Base-by-base conservation (phyloP, 2,113 vertebrate genomes). In the Cyphomyrus discorhynchus region DNA sequence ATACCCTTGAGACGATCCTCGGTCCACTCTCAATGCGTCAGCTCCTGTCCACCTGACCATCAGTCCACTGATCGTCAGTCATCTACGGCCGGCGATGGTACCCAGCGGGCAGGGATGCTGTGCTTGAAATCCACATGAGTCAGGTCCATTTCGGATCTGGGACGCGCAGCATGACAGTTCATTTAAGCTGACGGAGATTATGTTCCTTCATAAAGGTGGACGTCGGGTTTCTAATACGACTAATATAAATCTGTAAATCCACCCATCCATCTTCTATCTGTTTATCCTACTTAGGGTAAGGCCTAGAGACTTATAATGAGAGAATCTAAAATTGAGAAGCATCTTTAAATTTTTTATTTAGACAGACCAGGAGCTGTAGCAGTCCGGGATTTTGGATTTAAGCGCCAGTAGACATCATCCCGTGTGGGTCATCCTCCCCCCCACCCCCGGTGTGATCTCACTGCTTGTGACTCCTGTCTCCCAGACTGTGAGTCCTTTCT, bases 21-120 rank as follows among this genome's bases (percentile, higher is more conserved):
- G 21, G 70, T 83, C 5, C 88, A 42, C 74, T 82, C 49, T 49
- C 49, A 17, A 17, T n/a, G 47, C 47, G 21, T 3, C 24, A 9
- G 56, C 56, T n/a, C n/a, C 56, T 46, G 24, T 35, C 82, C 88
- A 83, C 56, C 82, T 83, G 88, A 89, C 50, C 56, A 10, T 56
- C 88, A 83, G 31, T 80, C 52, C 70, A 24, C 47, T 9, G 50
- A 74, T 35, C 19, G 24, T 82, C 80, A 82, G 24, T 82, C 80
- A 82, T 58, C 21, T 3, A 88, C 9, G 35, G 21, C 53, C 19
- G 31, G 35, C 4, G 77, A 89, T 56, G 82, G 21, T 27, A 50
- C 88, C 74, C 74, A 13, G 21, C 1, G 74, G 62, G 4, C 27
- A 24, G 45, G 35, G 53, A 53, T 46, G 56, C 45, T 85, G 39